These are phyloP conservation scores for Parazoanthus atlanticus DNA, from an alignment of 92 coral and sea anemone genomes.

Conservation along the genomic window DNA sequence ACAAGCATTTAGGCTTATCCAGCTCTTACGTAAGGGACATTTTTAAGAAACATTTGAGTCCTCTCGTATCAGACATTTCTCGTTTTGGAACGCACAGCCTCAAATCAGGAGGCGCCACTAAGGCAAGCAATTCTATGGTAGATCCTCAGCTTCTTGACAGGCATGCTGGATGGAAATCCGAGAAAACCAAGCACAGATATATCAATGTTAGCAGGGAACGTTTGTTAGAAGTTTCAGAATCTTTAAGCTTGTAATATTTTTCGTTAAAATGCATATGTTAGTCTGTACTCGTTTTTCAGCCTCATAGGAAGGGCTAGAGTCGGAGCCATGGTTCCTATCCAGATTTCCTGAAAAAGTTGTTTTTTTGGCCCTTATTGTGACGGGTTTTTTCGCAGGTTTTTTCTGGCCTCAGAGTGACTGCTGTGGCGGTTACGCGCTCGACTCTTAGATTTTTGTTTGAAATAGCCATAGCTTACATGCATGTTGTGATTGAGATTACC, in stretches of 20 bases:
- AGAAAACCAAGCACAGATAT: background rate
- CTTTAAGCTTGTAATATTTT: too few relatives aligned
- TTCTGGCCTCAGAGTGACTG: background rate
- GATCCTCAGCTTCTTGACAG: background rate
- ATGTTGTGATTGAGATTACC: background rate
- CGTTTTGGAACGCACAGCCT: conserved; percentile 2
- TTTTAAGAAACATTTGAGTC: background rate
- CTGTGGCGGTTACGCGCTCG: background rate
- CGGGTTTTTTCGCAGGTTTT: background rate
- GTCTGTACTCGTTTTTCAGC: too few relatives aligned
- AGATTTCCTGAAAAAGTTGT: conserved; percentile 7
- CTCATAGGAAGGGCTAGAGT: background rate
- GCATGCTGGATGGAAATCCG: background rate
- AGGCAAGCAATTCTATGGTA: background rate
- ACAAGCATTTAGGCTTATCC: background rate
- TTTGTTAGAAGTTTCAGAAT: too few relatives aligned
- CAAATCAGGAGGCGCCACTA: conserved; percentile 2
- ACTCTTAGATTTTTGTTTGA: background rate
- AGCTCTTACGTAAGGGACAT: background rate
- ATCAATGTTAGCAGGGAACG: background rate
- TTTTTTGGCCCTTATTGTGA: background rate
- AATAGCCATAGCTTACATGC: background rate
- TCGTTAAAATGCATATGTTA: too few relatives aligned
- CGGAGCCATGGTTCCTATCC: background rate
- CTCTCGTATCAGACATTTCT: background rate